Base-by-base conservation (phyloP, 2,888 invertebrate species). In the Tinea trinotella region DNA sequence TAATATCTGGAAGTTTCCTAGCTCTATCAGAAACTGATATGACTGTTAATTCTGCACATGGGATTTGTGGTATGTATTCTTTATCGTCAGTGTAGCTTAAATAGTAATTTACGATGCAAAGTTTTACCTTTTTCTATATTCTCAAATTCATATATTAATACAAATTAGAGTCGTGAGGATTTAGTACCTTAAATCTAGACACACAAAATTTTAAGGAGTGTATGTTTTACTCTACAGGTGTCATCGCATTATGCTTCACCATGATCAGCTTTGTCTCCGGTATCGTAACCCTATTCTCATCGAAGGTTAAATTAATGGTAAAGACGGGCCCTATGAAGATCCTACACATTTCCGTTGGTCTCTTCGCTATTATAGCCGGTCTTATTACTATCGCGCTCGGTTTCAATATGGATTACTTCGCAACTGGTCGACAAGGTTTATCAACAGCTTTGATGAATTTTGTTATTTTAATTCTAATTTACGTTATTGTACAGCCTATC, bases 331-430 rank as follows among this genome's bases (percentile, higher is more conserved):
- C 83, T 1, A 61, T 81, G 15, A 88, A 88, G 60, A 82, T 87
- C 7, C 57, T 83, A 9, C 89, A 89, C 64, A 72, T 88, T 56
- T 70, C 84, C n/a, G 71, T 88, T 1, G 89, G 88, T 7, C 68
- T 86, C 9, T 69, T 76, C 49, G 83, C 88, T 1, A 66, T 88
- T 30, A 66, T 73, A 7, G 76, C 88, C 68, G 89, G 89, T 0
- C 88, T 89, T 60, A 67, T 81, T 0, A 72, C 84, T 0, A 74
- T 86, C 59, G 62, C 64, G 0, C 68, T 86, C 56, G 87, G 85
- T 4, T 77, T 86, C 62, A 74, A 85, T 58, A 81, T 75, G 73
- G 73, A 73, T 50, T 74, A 71, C 59, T 84, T 72, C 57, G 63
- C 66, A 20, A 64, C 65, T 0, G 55, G 64, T 0, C 71, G 74